Base-by-base conservation (phyloP, 2,888 invertebrate species). In the Pseudeuparius sepicola region DNA sequence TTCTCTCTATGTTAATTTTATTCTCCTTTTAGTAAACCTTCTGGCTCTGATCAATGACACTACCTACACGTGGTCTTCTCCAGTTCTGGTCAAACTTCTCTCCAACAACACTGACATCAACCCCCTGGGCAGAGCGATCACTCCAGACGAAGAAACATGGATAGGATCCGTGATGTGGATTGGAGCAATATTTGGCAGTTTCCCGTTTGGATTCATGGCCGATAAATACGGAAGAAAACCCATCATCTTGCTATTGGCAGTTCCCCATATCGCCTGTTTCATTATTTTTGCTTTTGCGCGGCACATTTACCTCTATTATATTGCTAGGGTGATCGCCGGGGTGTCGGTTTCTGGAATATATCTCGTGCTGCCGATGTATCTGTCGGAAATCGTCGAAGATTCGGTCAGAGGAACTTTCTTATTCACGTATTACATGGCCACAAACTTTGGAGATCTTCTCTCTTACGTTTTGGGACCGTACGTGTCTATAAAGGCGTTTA, bases 321-420 rank as follows among this genome's bases (percentile, higher is more conserved):
- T 58, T 4, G 76, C 71, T 30, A 66, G 68, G 35, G 66, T 68
- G 46, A 61, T 66, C 40, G 71, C 70, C 60, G 83, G 83, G 25
- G 49, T 78, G 1, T 74, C 72, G 1, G 68, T 75, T 1, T 79
- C 81, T 0, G 71, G 77, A 51, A 62, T 75, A 11, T 81, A 78
- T 61, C 75, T 78, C 0, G 71, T 78, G 1, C 72, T 77, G 1
- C 86, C 89, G 0, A 80, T 87, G 71, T 90, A 88, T 61, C 73
- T 86, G 39, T 84, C 84, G 24, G 90, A 90, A 61, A 83, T 87
- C 20, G 73, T 87, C 4, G 78, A 84, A 66, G 75, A 78, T 37
- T 76, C 77, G 14, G 72, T 77, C 9, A 67, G 92, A 38, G 90
- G 89, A 0, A 75, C 82, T 0, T 63, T 88, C 0, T 46, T 47